phyloP scores from a whole-genome alignment of 2,888 invertebrate species.

The Ecliptopera silaceata region DNA sequence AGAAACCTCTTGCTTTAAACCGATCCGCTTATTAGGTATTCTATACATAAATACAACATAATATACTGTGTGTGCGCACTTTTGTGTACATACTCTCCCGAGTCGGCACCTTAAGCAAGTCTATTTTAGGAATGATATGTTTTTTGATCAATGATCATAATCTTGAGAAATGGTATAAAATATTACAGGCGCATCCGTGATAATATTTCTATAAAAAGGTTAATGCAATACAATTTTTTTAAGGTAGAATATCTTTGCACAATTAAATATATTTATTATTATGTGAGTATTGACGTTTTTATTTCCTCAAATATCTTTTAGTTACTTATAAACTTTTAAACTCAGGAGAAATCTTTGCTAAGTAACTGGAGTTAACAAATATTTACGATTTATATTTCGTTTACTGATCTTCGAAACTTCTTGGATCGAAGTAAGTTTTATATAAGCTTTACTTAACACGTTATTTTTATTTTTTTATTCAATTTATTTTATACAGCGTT shows the following conservation, averaged over 20 bases:
- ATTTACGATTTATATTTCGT: too few relatives aligned
- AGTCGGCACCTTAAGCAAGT: conserved; percentile 36
- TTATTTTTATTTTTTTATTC: too few relatives aligned
- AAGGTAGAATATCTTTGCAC: background rate
- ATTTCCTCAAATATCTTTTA: too few relatives aligned
- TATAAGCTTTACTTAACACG: too few relatives aligned
- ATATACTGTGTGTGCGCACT: conserved; percentile 49
- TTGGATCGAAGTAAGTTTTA: too few relatives aligned
- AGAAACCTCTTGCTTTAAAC: conserved; percentile 77
- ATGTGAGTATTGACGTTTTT: too few relatives aligned
- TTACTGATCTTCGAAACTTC: background rate
- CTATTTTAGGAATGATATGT: conserved; percentile 36
- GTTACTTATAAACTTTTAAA: too few relatives aligned
- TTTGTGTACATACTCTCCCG: conserved; percentile 37
- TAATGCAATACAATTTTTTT: background rate
- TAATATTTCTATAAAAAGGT: background rate
- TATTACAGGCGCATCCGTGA: conserved; percentile 9
- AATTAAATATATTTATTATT: background rate
- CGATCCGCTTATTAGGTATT: conserved; percentile 77
- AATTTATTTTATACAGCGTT: too few relatives aligned
- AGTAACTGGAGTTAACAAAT: background rate
- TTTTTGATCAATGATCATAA: conserved; percentile 24
- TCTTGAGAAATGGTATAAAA: conserved; percentile 23
- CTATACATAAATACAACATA: conserved; percentile 33
- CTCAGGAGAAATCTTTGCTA: background rate